These are phyloP conservation scores for Serripes groenlandicus DNA, from an alignment of 2,888 invertebrate genomes.

Conservation along the genomic window DNA sequence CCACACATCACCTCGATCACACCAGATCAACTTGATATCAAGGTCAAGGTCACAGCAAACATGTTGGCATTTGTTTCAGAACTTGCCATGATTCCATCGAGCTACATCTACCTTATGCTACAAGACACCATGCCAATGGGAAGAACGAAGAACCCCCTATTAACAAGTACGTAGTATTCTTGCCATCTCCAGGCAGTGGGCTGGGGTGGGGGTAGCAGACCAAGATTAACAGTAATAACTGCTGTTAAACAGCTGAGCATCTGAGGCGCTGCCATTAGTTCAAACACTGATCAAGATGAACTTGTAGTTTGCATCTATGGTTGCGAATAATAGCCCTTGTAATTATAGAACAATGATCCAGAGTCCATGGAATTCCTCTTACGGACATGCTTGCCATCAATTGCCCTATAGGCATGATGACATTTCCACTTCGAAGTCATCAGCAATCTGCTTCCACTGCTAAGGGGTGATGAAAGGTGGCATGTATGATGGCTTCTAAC, in stretches of 20 bases:
- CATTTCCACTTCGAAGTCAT: conserved; percentile 38
- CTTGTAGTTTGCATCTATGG: conserved; percentile 62
- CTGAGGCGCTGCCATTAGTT: conserved; percentile 55
- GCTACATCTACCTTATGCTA: too few species aligned
- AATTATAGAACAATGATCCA: conserved; percentile 52
- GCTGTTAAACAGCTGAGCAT: conserved; percentile 58
- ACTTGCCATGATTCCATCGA: too few species aligned
- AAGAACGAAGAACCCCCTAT: conserved; percentile 66
- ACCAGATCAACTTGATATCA: too few species aligned
- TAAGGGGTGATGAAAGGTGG: conserved; percentile 33
- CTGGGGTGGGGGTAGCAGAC: conserved; percentile 34
- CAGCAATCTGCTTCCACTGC: conserved; percentile 38
- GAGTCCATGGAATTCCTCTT: conserved; percentile 29
- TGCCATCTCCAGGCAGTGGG: conserved; percentile 41
- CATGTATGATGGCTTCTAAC: conserved; percentile 36
- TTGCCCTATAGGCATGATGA: conserved; percentile 29
- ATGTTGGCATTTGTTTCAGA: too few species aligned
- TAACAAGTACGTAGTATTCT: conserved; percentile 50
- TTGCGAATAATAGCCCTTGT: conserved; percentile 44
- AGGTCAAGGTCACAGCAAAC: too few species aligned
- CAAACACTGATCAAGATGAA: conserved; percentile 59
- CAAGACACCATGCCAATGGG: conserved; percentile 46
- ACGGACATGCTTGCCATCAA: conserved; percentile 39
- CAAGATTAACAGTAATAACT: conserved; percentile 44
- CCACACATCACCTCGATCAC: too few species aligned